Percentiles rank a stretch among this genome's conserved stretches.
Evolutionary conservation across 2,113 vertebrate genomes (phyloP).

Genomic region (Salminus brasiliensis): DNA sequence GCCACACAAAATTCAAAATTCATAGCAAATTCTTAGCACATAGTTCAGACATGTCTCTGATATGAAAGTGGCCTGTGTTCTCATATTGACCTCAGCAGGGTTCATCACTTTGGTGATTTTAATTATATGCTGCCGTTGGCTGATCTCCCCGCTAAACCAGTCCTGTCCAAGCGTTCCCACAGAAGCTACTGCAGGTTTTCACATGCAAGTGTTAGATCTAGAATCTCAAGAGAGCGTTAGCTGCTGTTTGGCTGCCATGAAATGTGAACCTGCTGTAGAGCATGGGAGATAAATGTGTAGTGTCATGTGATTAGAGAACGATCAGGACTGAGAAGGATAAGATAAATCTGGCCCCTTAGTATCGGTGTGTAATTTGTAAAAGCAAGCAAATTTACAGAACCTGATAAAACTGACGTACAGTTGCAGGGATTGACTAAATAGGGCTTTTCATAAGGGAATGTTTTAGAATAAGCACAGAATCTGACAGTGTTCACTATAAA

Average conservation of each 20-base stretch:
- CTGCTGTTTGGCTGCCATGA: background rate
- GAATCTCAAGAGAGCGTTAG: background rate
- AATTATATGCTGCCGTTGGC: background rate
- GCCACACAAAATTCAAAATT: no score
- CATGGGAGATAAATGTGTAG: background rate
- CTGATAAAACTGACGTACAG: background rate
- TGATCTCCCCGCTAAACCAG: background rate
- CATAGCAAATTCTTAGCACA: background rate
- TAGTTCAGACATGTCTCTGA: no score
- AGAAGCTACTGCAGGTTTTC: slow-evolving; percentile 7
- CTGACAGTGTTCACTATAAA: no score
- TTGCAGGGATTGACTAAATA: background rate
- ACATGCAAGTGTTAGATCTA: background rate
- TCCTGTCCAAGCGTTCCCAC: background rate
- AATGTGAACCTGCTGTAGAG: background rate
- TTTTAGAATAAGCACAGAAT: no score
- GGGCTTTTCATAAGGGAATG: background rate
- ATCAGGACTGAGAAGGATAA: background rate
- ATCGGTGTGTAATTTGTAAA: no score
- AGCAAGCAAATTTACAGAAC: background rate
- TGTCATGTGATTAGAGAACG: background rate
- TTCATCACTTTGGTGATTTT: background rate
- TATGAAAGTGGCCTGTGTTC: background rate
- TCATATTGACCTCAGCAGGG: background rate
- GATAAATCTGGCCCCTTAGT: background rate